Percentiles rank a stretch among this genome's conserved stretches.
Conservation (phyloP, 2,888 invertebrate genomes). For the Steinernema hermaphroditum region DNA sequence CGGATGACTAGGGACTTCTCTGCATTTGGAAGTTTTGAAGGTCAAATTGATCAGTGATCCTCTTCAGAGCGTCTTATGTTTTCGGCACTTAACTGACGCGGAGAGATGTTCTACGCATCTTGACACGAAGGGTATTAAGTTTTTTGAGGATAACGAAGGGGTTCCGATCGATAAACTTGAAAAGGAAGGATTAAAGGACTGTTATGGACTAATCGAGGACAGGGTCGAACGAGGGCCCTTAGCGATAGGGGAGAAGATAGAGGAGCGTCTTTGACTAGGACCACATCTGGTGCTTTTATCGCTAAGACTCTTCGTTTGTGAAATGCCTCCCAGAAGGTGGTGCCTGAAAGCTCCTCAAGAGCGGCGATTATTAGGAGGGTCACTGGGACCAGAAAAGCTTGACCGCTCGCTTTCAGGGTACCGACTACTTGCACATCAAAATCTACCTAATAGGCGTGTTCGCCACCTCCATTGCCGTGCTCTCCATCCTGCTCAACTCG, state of each 20-base stretch:
- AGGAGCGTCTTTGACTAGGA: neutral
- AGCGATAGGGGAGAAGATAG: constrained; percentile 45
- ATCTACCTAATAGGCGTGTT: constrained; percentile 63
- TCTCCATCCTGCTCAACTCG: constrained; percentile 61
- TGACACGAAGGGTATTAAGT: no score
- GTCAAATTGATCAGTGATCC: no score
- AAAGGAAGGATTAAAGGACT: no score
- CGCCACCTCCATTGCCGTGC: constrained; percentile 57
- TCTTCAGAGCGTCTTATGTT: no score
- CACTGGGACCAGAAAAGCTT: neutral
- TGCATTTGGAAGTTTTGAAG: neutral
- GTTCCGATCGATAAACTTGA: no score
- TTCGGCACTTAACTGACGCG: no score
- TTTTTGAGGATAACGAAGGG: no score
- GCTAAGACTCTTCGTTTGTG: constrained; percentile 52
- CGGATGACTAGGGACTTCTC: neutral
- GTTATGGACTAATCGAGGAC: constrained; percentile 60
- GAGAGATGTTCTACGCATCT: no score
- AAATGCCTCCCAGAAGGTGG: constrained; percentile 60
- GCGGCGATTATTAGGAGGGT: no score
- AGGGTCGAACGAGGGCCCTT: constrained; percentile 62
- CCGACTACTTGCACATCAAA: constrained; percentile 61
- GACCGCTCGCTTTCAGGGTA: constrained; percentile 51
- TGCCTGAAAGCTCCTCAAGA: no score
- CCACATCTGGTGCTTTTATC: constrained; percentile 58